Base-by-base conservation (phyloP, 64 coral and sea anemone genomes). In the Stichodactyla helianthus region DNA sequence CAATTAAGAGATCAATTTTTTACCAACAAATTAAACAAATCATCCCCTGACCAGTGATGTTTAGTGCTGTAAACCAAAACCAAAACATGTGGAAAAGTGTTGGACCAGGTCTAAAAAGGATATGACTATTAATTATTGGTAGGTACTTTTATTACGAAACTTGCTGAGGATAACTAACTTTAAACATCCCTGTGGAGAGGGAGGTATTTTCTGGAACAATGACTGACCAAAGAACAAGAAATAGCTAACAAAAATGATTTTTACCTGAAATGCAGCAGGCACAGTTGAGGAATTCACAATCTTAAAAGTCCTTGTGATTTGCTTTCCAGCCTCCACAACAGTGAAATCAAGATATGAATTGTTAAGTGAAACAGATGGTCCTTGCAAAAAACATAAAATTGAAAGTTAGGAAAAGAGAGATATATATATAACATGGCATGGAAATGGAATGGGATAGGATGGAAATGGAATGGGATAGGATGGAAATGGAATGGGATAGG, bases 251-350 rank as follows among this genome's bases (percentile, higher is more conserved):
- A 59, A 16, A 10, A 59, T 15, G 14, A 81, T 52, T 67, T 44
- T 56, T 50, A 99, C 96, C 90, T 99, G 96, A 55, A 86, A 99
- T 16, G 88, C 90, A 18, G 93, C 90, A 85, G 91, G 82, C 16
- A 99, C 93, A 86, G 87, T 89, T 61, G 88, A 87, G 54, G 91
- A 53, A 50, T 98, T 98, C 3, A 79, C 77, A 81, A 98, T 92
- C 64, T 90, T 98, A 59, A 98, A 94, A 59, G 87, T 98, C 90
- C 91, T 92, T 71, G 96, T 85, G 16, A 92, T 86, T 71, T 77
- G 88, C 23, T 94, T 94, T 10, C 91, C 93, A 83, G 60, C 88
- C 52, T 92, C 88, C 53, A 98, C 93, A 83, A 92, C 92, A 84
- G 92, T 86, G 83, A 98, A 94, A 68, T 92, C 92, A 59, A 98